Evolutionary conservation across 1,140 invertebrate genomes (phyloP).

Genomic region (Idris sp.): DNA sequence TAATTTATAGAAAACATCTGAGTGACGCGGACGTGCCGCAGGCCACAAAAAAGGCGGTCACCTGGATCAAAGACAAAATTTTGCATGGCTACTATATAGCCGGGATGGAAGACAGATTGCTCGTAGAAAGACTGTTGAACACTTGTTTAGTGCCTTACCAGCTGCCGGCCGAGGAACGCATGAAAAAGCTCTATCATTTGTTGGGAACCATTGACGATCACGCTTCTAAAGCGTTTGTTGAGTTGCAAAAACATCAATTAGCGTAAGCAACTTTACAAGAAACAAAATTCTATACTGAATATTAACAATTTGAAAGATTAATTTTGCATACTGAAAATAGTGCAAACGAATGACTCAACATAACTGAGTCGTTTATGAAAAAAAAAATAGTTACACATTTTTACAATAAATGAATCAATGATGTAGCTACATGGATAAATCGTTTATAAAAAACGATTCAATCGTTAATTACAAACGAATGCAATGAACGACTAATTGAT

Average conservation of each 20-base stretch:
- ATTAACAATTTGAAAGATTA: no score
- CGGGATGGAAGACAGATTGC: slow-evolving; percentile 87
- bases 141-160: slow-evolving; percentile 97
- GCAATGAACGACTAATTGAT: no score
- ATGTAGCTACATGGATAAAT: no score
- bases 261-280: slow-evolving; percentile 80
- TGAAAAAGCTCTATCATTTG: slow-evolving; percentile 96
- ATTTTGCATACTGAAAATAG: no score
- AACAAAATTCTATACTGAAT: slow-evolving; percentile 33
- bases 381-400: no score
- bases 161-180: slow-evolving; percentile 89
- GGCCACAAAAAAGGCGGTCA: slow-evolving; percentile 92
- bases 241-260: slow-evolving; percentile 95
- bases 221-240: slow-evolving; percentile 96
- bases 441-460: no score
- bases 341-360: no score
- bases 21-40: slow-evolving; percentile 90
- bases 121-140: slow-evolving; percentile 96
- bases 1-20: slow-evolving; percentile 95
- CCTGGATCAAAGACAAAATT: slow-evolving; percentile 99
- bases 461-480: no score
- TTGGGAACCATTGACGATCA: slow-evolving; percentile 96
- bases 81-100: slow-evolving; percentile 94
- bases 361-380: no score
- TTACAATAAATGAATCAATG: no score